Evolutionary conservation across 2,797 vertebrate genomes (phyloP), one percentile per base, ranked within the genome.

Genomic region (Clarias fuscus): DNA sequence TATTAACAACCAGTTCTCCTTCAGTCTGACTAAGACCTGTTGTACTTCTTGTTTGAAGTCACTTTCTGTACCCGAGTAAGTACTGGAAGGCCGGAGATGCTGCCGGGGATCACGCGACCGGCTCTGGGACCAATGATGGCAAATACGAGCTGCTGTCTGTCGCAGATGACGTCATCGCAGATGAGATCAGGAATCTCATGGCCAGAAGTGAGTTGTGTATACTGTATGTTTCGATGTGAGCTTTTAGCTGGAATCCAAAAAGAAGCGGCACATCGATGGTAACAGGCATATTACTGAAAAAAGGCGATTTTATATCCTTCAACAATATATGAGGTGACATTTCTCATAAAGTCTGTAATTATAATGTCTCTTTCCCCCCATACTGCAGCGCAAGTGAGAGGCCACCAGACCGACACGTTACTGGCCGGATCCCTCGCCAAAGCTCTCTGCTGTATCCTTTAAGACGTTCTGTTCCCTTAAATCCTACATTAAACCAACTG

Each of bases 381-480:
- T 77, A 79, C 92, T 92, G 58, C 90, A 97, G 97, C 96, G 90
- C 97, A 98, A 90, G 93, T 99, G 88, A 96, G 90, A 58, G 97
- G 97, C 58, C 96, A 97, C 71, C 96, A 97, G 43, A 99, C 97
- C 0, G 98, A 99, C 84, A 98, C 98, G 1, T 86, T 98, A 82
- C 86, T 99, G 91, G 98, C 98, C 2, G 98, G 97, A 84, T 97
- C 97, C 1, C 96, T 99, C 2, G 96, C 98, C 88, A 99, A 98
- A 95, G 97, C 97, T 18, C 97, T 99, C 7, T 99, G 98, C 91
- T 99, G 98, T 99, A 99, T 99, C 98, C 97, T 98, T 95, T 90
- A 37, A 73, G 18, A n/a, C 1, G 0, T 27, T 81, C 22, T 48
- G 43, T 48, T 48, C 43, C 43, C 8, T 48, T 48, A 48, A 48